Percentiles rank a stretch among this genome's conserved stretches.
These are phyloP conservation scores for Chaetura pelagica DNA, from an alignment of 2,113 vertebrate species.

Conservation along the genomic window DNA sequence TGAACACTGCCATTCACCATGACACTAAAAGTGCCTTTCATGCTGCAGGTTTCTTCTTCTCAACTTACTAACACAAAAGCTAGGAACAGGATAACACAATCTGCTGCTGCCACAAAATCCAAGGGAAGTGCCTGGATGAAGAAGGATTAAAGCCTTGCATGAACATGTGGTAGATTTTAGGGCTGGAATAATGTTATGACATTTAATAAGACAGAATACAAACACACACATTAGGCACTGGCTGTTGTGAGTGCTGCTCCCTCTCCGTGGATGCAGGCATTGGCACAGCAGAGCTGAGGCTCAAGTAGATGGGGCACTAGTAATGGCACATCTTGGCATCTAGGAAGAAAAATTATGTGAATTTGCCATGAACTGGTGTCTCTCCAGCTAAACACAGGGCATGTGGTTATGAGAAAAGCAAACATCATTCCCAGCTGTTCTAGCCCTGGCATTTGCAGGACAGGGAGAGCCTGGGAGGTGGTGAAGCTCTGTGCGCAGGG, in stretches of 20 bases:
- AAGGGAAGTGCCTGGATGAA: not conserved
- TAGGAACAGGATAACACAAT: not conserved
- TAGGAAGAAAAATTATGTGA: not conserved
- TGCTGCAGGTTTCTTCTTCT: not conserved
- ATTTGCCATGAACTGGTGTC: not conserved
- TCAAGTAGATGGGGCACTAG: not conserved
- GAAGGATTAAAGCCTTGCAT: not conserved
- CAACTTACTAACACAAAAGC: not conserved
- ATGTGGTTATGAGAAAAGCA: not conserved
- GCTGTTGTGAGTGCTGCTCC: not conserved
- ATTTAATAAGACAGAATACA: not conserved
- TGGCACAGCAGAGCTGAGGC: not conserved
- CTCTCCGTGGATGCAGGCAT: not conserved
- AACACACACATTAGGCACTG: not conserved
- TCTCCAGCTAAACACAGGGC: not conserved
- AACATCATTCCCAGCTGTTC: not conserved
- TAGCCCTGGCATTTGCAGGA: not conserved
- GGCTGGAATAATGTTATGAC: not conserved
- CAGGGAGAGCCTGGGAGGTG: fast-evolving
- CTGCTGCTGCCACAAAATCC: not conserved
- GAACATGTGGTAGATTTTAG: not conserved
- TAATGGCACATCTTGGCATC: not conserved
- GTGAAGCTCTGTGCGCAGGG: too few relatives aligned
- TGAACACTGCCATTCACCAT: not conserved
- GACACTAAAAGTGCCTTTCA: not conserved